Evolutionary conservation across 2,888 invertebrate genomes (phyloP).

Genomic region (Eristalis pertinax): DNA sequence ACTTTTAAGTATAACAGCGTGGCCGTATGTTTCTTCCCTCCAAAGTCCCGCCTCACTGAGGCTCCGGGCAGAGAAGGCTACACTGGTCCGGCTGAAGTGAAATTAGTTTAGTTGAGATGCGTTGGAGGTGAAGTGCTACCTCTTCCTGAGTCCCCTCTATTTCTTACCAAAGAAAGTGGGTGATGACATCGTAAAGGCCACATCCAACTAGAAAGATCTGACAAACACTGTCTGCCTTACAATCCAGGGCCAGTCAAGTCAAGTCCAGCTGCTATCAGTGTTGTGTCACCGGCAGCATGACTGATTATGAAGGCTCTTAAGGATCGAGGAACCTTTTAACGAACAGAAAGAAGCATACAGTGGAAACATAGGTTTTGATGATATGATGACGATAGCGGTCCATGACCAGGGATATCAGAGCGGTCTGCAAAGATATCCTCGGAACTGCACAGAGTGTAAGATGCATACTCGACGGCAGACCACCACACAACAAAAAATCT

Average conservation of each 20-base stretch:
- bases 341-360: constrained; percentile 99
- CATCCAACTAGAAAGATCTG: constrained; percentile 99
- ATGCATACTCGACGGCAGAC: constrained; percentile 93
- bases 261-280: constrained; percentile 98
- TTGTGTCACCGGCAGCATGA: constrained; percentile 98
- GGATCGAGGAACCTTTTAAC: constrained; percentile 95
- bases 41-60: too few relatives aligned
- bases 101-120: constrained; percentile 94
- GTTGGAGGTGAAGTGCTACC: constrained; percentile 99
- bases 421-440: constrained; percentile 96
- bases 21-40: too few relatives aligned
- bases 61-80: too few relatives aligned
- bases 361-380: constrained; percentile 97
- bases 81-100: too few relatives aligned
- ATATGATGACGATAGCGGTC: constrained; percentile 96
- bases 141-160: constrained; percentile 99
- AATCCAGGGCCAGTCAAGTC: constrained; percentile 98
- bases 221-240: constrained; percentile 99
- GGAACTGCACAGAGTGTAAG: constrained; percentile 95
- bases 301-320: constrained; percentile 93
- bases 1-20: too few relatives aligned
- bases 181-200: constrained; percentile 99
- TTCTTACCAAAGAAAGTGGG: constrained; percentile 99
- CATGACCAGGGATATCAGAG: constrained; percentile 95
- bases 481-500: constrained; percentile 96